Conservation (phyloP, 2,888 invertebrate species). For the Drepanosiphum platanoidis region DNA sequence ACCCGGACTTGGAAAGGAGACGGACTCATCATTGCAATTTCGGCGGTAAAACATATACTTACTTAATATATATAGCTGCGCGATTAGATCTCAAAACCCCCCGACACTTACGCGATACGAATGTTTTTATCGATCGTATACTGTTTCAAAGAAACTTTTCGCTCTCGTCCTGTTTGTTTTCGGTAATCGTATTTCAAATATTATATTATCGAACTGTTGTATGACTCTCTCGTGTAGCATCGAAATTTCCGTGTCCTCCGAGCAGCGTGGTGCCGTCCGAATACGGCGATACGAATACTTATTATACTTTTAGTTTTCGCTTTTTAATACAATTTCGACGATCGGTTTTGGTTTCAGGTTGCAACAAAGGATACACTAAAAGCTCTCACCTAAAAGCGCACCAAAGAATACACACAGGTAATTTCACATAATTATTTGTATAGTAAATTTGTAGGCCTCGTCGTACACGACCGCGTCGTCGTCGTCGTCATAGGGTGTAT, state of each 20-base stretch:
- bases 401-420: conserved; percentile 97
- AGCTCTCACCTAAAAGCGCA: conserved; percentile 98
- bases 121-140: too few relatives aligned
- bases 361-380: conserved; percentile 96
- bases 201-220: too few relatives aligned
- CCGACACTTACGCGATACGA: too few relatives aligned
- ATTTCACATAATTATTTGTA: conserved; percentile 65
- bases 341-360: conserved; percentile 75
- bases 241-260: too few relatives aligned
- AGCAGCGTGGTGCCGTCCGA: neutral
- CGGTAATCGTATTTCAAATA: too few relatives aligned
- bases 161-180: too few relatives aligned
- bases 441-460: neutral
- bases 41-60: conserved; percentile 76
- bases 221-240: too few relatives aligned
- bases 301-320: neutral
- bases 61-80: too few relatives aligned
- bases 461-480: too few relatives aligned
- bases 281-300: neutral
- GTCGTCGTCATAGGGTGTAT: neutral
- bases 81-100: too few relatives aligned
- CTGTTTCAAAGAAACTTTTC: too few relatives aligned
- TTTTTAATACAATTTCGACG: neutral
- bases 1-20: conserved; percentile 95
- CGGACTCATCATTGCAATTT: conserved; percentile 97